Evolutionary conservation across 2,113 vertebrate genomes (phyloP), one percentile per base, ranked within the genome.

Genomic region (Pogona vitticeps): DNA sequence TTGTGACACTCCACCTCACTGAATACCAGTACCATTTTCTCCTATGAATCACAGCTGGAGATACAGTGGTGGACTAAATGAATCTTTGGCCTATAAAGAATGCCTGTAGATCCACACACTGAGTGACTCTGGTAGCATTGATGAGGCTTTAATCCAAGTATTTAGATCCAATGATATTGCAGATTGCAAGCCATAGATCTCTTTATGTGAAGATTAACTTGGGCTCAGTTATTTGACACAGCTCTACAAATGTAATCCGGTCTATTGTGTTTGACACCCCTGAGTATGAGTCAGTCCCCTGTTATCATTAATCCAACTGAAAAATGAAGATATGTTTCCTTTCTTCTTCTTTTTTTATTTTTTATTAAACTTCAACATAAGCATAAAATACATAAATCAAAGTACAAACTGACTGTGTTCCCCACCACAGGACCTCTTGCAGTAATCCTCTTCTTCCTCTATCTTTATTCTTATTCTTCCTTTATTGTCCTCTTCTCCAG

Each of bases 271-370:
- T 42, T 86, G 68, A 61, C 28, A 73, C 36, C 77, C 58, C 42
- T 42, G 68, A 72, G 36, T 6, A 6, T 59, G 52, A 61, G 33
- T 2, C 33, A 61, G 33, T 2, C 33, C 65, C 46, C 80, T n/a
- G 23, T 0, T 52, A 0, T 42, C 21, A n/a, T 8, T n/a, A 7
- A 61, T 10, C 59, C 79, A 68, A 9, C 23, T 3, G 0, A 26
- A 56, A 84, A 80, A 42, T 17, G 26, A 58, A 73, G 18, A 4
- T 9, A 4, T 0, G 10, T 79, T 76, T 76, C 70, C 68, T 17
- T 87, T 75, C 80, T 76, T 42, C 40, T 52, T 87, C 70, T n/a
- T n/a, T n/a, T n/a, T n/a, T n/a, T n/a, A n/a, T n/a, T n/a, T n/a
- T n/a, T n/a, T n/a, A n/a, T n/a, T n/a, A n/a, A n/a, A n/a, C n/a